phyloP scores from a whole-genome alignment of 2,797 vertebrate genomes.

The Thamnophis elegans region DNA sequence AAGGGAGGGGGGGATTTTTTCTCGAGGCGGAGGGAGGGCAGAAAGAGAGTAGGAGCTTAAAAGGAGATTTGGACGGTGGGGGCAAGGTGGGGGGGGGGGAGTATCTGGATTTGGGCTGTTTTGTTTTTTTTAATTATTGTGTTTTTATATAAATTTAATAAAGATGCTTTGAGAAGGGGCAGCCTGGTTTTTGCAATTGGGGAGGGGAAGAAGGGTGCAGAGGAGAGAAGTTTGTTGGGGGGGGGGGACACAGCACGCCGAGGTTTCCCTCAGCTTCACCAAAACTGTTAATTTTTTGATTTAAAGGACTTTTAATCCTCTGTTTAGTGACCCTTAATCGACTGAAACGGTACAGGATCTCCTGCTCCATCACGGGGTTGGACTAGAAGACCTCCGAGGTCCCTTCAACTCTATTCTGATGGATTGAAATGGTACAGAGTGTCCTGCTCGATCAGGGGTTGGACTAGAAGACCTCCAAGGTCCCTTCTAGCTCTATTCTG shows the following conservation, averaged over 20 bases:
- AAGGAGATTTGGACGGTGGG: neutral
- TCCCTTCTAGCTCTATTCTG: too few species aligned
- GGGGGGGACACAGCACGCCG: neutral
- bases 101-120: neutral
- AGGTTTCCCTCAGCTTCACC: neutral
- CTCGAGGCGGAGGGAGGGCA: neutral
- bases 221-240: neutral
- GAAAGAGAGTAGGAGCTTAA: neutral
- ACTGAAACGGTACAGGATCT: too few species aligned
- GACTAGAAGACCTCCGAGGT: too few species aligned
- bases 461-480: too few species aligned
- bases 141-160: conserved; percentile 50
- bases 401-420: too few species aligned
- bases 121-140: conserved; percentile 32
- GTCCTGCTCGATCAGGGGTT: too few species aligned
- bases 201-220: neutral
- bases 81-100: neutral
- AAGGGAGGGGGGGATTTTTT: neutral
- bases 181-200: neutral
- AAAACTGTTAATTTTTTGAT: neutral
- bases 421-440: too few species aligned
- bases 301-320: neutral
- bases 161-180: conserved; percentile 25
- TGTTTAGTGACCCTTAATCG: neutral
- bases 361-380: too few species aligned